Conservation (phyloP, 2,888 invertebrate genomes). For the Xylophagus ater region DNA sequence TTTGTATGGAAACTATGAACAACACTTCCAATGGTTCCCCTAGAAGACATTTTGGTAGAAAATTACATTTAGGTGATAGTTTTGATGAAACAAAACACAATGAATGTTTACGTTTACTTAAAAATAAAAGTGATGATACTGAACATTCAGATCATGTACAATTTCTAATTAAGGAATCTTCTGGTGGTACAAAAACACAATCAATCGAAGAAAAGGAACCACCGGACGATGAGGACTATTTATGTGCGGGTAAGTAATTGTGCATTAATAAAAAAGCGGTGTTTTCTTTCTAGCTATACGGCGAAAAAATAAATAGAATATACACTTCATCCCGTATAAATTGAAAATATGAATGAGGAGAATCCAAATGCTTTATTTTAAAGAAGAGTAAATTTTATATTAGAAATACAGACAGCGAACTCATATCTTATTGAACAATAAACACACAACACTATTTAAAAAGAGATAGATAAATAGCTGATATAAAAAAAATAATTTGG, state of each 20-base stretch:
- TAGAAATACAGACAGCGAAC: too few relatives aligned
- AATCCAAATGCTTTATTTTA: too few relatives aligned
- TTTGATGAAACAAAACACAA: conserved; percentile 31
- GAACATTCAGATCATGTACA: conserved; percentile 73
- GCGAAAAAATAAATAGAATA: neutral
- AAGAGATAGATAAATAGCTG: too few relatives aligned
- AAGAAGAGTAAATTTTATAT: too few relatives aligned
- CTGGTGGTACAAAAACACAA: conserved; percentile 53
- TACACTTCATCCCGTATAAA: neutral
- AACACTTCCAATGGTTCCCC: too few relatives aligned
- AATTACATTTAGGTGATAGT: conserved; percentile 23
- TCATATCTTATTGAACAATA: too few relatives aligned
- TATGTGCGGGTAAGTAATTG: conserved; percentile 32
- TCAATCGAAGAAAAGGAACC: conserved; percentile 30
- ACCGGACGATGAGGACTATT: conserved; percentile 35
- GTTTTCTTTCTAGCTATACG: neutral
- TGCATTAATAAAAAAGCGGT: conserved; percentile 5
- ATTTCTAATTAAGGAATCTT: conserved; percentile 80
- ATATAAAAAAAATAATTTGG: too few relatives aligned
- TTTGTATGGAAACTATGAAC: too few relatives aligned
- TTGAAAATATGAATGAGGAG: too few relatives aligned
- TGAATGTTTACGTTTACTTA: conserved; percentile 29
- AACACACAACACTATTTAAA: too few relatives aligned
- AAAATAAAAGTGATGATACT: conserved; percentile 38
- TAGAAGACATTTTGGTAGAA: too few relatives aligned